These are phyloP conservation scores for Conus betulinus DNA, from an alignment of 1,140 invertebrate species.

Conservation along the genomic window DNA sequence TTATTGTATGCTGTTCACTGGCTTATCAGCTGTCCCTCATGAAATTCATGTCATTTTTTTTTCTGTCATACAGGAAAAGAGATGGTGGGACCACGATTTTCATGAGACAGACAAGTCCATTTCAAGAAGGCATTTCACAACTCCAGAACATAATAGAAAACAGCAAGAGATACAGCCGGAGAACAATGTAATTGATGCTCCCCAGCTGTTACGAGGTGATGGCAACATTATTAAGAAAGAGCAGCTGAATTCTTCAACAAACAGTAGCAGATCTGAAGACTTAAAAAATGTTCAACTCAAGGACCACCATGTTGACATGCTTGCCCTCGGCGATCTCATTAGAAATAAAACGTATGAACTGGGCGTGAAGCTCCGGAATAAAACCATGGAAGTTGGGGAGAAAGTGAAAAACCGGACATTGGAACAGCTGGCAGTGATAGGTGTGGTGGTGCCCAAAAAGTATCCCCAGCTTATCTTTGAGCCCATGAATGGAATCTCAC, in stretches of 20 bases:
- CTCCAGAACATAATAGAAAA: background rate
- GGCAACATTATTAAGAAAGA: background rate
- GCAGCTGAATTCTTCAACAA: background rate
- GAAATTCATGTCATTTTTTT: background rate
- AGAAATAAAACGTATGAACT: slow-evolving; percentile 58
- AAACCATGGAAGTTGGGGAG: slow-evolving; percentile 59
- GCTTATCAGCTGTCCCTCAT: too few species aligned
- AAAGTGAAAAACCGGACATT: slow-evolving; percentile 68
- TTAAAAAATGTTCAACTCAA: background rate
- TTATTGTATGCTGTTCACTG: too few species aligned
- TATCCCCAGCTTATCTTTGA: slow-evolving; percentile 47
- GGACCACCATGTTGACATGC: slow-evolving; percentile 24
- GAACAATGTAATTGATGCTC: slow-evolving; percentile 30
- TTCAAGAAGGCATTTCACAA: background rate
- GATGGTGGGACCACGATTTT: background rate
- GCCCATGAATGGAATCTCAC: slow-evolving; percentile 61
- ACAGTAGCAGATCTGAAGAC: background rate
- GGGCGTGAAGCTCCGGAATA: slow-evolving; percentile 62
- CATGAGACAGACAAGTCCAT: background rate
- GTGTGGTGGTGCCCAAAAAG: slow-evolving; percentile 52
- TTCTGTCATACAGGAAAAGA: background rate
- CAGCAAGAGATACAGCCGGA: background rate
- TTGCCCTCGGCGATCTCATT: slow-evolving; percentile 27
- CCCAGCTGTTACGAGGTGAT: background rate
- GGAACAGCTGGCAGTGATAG: slow-evolving; percentile 64